Evolutionary conservation across 2,888 invertebrate species (phyloP).

Genomic region (Andrena flavipes): DNA sequence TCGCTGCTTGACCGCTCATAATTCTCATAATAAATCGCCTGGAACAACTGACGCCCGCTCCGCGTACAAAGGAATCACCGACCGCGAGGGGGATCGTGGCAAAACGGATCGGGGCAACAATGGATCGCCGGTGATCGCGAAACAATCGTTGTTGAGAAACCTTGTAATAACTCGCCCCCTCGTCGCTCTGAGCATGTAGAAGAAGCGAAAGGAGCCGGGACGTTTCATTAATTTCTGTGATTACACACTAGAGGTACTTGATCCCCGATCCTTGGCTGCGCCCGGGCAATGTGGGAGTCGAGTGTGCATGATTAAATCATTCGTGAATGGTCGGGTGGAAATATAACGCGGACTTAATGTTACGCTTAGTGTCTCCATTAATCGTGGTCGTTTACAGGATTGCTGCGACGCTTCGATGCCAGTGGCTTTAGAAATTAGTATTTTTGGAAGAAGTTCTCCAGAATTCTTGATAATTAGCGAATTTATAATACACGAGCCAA

Average conservation of each 20-base stretch:
- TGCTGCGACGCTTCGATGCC: too few species aligned
- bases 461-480: too few species aligned
- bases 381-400: too few species aligned
- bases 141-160: slow-evolving; percentile 59
- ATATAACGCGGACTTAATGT: too few species aligned
- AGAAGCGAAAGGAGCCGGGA: slow-evolving; percentile 15
- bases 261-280: slow-evolving; percentile 1
- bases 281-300: neutral
- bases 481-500: too few species aligned
- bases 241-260: neutral
- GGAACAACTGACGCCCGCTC: slow-evolving; percentile 72
- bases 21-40: slow-evolving; percentile 84
- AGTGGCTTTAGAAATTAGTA: too few species aligned
- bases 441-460: too few species aligned
- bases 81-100: slow-evolving; percentile 55
- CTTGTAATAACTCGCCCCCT: slow-evolving; percentile 42
- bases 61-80: slow-evolving; percentile 71
- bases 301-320: slow-evolving; percentile 4
- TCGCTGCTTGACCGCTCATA: slow-evolving; percentile 76
- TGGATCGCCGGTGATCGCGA: slow-evolving; percentile 64
- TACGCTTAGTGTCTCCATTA: too few species aligned
- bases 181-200: slow-evolving; percentile 14
- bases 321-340: too few species aligned
- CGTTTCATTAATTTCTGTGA: slow-evolving; percentile 48
- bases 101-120: slow-evolving; percentile 49